Percentiles rank a stretch among this genome's conserved stretches.
Evolutionary conservation across 2,888 invertebrate genomes (phyloP).

Genomic region (Andrena dorsata): DNA sequence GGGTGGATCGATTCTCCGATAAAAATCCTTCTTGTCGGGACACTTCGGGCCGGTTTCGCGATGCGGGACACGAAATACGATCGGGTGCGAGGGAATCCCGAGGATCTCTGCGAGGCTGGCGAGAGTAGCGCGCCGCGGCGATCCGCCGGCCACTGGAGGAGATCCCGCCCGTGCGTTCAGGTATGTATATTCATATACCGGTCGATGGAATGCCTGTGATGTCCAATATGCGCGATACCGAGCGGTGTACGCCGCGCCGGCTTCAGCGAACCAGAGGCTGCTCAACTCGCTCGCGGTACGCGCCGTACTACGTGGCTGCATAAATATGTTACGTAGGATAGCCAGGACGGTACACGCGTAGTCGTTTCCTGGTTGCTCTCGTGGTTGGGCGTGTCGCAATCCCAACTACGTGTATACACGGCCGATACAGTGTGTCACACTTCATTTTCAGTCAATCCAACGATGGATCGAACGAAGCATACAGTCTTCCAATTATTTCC

Average conservation of each 20-base stretch:
- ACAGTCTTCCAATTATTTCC: neutral
- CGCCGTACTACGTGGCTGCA: conserved; percentile 51
- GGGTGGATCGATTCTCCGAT: neutral
- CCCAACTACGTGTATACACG: conserved; percentile 47
- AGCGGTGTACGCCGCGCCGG: conserved; percentile 50
- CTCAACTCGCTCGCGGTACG: conserved; percentile 36
- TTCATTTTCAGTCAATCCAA: conserved; percentile 32
- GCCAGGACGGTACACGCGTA: conserved; percentile 32
- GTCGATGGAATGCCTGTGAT: conserved; percentile 70
- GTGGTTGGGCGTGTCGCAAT: conserved; percentile 74
- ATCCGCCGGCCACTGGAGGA: conserved; percentile 11
- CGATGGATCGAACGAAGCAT: neutral
- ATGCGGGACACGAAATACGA: neutral
- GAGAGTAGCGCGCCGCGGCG: neutral
- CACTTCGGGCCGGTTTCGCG: neutral
- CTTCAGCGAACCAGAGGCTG: conserved; percentile 21
- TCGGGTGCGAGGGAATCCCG: conserved; percentile 4
- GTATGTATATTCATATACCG: conserved; percentile 29
- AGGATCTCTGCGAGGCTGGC: neutral
- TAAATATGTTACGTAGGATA: conserved; percentile 59
- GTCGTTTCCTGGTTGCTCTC: conserved; percentile 75
- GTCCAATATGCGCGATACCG: conserved; percentile 64
- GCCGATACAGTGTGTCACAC: conserved; percentile 20
- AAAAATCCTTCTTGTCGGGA: neutral
- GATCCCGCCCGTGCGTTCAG: conserved; percentile 10